phyloP scores from a whole-genome alignment of 2,797 vertebrate species.

The Sandelia bainsii region DNA sequence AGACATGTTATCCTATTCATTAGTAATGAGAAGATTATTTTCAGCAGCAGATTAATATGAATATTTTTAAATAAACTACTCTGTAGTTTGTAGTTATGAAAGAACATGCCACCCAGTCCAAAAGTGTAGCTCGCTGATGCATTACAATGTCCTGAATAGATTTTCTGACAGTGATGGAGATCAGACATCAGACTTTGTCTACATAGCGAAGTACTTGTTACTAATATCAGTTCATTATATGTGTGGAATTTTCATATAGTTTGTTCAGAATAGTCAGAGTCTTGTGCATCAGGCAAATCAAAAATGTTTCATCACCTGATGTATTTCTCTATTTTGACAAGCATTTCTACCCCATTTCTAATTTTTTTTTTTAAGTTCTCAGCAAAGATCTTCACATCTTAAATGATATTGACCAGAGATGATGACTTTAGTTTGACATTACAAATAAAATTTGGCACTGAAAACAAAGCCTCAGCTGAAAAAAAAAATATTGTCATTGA shows the following conservation, averaged over 20 bases:
- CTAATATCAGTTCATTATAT: background rate
- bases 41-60: background rate
- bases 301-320: background rate
- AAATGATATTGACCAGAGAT: background rate
- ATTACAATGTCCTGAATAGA: background rate
- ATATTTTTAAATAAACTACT: background rate
- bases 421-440: too few relatives aligned
- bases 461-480: too few relatives aligned
- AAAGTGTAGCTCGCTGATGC: background rate
- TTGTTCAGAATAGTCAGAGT: background rate
- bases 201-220: background rate
- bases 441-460: too few relatives aligned
- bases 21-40: background rate
- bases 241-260: background rate
- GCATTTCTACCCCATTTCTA: background rate
- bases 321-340: slow-evolving; percentile 12
- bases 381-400: slow-evolving; percentile 8
- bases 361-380: background rate
- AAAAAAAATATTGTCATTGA: too few relatives aligned
- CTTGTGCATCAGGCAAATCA: background rate
- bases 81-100: background rate
- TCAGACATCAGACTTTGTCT: background rate
- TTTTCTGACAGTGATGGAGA: background rate
- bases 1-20: background rate
- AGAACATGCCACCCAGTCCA: background rate